These are phyloP conservation scores for Timema podura DNA, from an alignment of 2,888 invertebrate species.

Conservation along the genomic window DNA sequence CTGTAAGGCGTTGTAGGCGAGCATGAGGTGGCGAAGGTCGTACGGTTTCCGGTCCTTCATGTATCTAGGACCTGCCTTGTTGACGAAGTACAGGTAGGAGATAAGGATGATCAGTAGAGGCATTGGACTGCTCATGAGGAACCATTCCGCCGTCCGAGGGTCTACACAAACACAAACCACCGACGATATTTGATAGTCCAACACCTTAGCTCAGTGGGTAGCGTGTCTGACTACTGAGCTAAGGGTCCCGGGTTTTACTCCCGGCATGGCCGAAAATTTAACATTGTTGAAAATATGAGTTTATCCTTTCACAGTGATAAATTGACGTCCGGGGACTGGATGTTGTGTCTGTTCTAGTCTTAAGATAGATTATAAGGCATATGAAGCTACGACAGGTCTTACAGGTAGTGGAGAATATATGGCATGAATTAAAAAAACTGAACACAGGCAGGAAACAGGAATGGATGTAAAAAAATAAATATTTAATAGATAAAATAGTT, in stretches of 20 bases:
- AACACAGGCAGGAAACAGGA: too few relatives aligned
- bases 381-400: too few relatives aligned
- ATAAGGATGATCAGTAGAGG: slow-evolving; percentile 53
- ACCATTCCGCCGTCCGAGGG: slow-evolving; percentile 60
- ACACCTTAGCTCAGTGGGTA: not conserved
- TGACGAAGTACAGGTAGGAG: slow-evolving; percentile 64
- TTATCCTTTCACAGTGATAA: too few relatives aligned
- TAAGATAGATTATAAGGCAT: too few relatives aligned
- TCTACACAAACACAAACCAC: slow-evolving; percentile 45
- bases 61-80: slow-evolving; percentile 64
- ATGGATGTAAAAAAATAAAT: too few relatives aligned
- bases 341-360: too few relatives aligned
- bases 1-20: slow-evolving; percentile 55
- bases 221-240: not conserved
- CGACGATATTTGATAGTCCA: not conserved
- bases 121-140: slow-evolving; percentile 62
- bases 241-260: not conserved
- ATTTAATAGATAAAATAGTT: too few relatives aligned
- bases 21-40: slow-evolving; percentile 47
- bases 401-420: too few relatives aligned
- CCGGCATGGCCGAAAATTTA: too few relatives aligned
- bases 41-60: slow-evolving; percentile 52
- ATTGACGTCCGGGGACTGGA: too few relatives aligned
- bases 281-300: too few relatives aligned
- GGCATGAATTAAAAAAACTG: too few relatives aligned